phyloP scores from a whole-genome alignment of 2,797 vertebrate genomes.

The Siniperca obscura region DNA sequence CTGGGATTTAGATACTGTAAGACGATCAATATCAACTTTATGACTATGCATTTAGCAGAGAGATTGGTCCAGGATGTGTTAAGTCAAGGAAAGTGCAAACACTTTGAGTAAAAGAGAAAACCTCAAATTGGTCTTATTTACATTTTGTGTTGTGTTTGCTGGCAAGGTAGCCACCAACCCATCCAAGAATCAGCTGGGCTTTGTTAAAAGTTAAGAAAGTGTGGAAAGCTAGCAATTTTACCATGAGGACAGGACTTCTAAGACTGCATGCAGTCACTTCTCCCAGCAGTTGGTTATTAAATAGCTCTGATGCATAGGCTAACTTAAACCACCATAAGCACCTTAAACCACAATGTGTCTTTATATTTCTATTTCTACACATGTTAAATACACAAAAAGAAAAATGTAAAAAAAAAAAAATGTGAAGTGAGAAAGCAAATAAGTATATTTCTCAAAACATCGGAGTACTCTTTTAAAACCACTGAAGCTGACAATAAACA shows the following conservation, averaged over 20 bases:
- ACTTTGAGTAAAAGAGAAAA: constrained; percentile 8
- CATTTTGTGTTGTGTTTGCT: constrained; percentile 24
- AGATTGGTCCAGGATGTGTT: not conserved
- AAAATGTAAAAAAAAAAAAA: not conserved
- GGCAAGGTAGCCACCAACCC: not conserved
- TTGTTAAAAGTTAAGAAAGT: not conserved
- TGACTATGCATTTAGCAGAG: constrained; percentile 22
- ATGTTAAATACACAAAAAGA: not conserved
- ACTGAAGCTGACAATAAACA: not conserved
- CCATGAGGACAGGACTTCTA: not conserved
- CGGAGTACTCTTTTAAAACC: not conserved
- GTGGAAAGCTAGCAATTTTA: not conserved
- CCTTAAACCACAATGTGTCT: not conserved
- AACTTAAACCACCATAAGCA: not conserved
- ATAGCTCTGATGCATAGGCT: not conserved
- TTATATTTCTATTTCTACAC: not conserved
- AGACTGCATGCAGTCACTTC: constrained; percentile 2
- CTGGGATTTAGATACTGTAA: constrained; percentile 13
- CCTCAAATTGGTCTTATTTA: constrained; percentile 3
- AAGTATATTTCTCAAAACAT: not conserved
- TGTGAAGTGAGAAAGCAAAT: not conserved
- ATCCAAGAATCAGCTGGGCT: constrained; percentile 1
- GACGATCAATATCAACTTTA: constrained; percentile 18
- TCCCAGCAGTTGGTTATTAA: not conserved
- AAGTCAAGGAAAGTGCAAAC: constrained; percentile 11